Evolutionary conservation across 2,113 vertebrate species (phyloP).

Genomic region (Microtus ochrogaster): DNA sequence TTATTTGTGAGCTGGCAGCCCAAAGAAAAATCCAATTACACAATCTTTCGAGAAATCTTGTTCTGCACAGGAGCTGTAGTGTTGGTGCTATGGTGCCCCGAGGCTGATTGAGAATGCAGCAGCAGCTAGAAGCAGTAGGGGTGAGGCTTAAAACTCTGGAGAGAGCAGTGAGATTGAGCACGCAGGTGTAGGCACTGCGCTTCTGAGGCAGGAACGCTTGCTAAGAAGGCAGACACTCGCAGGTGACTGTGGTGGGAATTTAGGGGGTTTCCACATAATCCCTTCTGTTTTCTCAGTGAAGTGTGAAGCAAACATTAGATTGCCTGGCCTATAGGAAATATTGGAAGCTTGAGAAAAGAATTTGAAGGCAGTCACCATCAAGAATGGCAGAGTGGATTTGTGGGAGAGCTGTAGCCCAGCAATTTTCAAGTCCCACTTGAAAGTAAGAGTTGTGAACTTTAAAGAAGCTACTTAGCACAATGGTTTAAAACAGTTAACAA

Average conservation of each 20-base stretch:
- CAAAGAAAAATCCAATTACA: not conserved
- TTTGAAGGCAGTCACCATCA: not conserved
- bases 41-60: not conserved
- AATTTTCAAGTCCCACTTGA: not conserved
- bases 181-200: not conserved
- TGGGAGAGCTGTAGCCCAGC: not conserved
- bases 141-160: not conserved
- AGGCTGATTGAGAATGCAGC: not conserved
- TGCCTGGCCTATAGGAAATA: not conserved
- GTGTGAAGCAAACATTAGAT: not conserved
- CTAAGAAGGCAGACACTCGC: not conserved
- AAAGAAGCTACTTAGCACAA: not conserved
- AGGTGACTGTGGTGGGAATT: not conserved
- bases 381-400: not conserved
- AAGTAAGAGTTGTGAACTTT: not conserved
- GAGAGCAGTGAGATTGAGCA: not conserved
- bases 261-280: not conserved
- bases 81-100: not conserved
- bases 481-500: not conserved
- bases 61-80: not conserved
- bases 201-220: too few relatives aligned
- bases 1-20: not conserved
- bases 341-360: not conserved
- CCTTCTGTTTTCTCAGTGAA: not conserved
- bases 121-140: fast-evolving